Percentiles rank a stretch among this genome's conserved stretches.
These are phyloP conservation scores for Manacus vitellinus DNA, from an alignment of 2,113 vertebrate species.

Conservation along the genomic window DNA sequence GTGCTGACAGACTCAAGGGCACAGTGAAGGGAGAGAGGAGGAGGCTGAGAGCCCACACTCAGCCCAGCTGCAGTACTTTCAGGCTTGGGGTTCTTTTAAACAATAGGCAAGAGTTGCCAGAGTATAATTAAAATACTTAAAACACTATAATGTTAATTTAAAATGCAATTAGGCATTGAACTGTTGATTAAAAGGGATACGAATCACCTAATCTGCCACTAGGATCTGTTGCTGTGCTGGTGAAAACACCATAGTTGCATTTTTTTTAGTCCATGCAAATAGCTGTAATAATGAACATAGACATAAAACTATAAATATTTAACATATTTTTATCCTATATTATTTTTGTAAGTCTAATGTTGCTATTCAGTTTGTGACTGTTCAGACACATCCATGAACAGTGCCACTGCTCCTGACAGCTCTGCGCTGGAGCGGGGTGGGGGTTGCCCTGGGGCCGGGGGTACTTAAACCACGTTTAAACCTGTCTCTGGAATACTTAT, in stretches of 20 bases:
- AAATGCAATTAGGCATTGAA: not conserved
- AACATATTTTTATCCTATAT: not conserved
- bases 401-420: rapidly evolving
- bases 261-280: not conserved
- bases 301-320: not conserved
- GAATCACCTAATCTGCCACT: not conserved
- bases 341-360: not conserved
- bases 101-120: not conserved
- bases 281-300: not conserved
- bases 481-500: rapidly evolving
- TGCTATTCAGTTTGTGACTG: not conserved
- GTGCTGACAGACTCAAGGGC: not conserved
- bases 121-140: not conserved
- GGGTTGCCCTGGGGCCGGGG: rapidly evolving
- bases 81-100: not conserved
- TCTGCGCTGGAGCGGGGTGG: rapidly evolving
- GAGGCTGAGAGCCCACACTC: not conserved
- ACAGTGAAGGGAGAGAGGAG: not conserved
- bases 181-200: not conserved
- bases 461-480: rapidly evolving
- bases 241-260: not conserved
- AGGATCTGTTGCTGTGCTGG: not conserved
- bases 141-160: not conserved
- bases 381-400: rapidly evolving
- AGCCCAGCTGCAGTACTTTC: not conserved